These are phyloP conservation scores for Tetragnatha montana DNA, from an alignment of 2,888 invertebrate species.

Conservation along the genomic window DNA sequence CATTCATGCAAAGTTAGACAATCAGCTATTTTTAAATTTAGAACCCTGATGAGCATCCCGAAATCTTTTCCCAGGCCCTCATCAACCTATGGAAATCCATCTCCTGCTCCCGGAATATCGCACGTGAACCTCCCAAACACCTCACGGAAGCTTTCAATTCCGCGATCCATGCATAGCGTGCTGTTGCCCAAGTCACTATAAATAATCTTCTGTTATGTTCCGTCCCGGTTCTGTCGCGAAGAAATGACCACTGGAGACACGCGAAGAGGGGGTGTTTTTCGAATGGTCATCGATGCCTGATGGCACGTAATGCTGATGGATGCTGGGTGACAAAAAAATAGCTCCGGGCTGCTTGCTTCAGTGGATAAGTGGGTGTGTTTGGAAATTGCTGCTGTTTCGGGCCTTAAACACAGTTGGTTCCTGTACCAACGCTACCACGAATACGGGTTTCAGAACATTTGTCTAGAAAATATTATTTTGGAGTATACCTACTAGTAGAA, in stretches of 20 bases:
- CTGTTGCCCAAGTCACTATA: neutral
- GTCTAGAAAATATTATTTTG: too few species aligned
- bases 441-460: too few species aligned
- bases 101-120: too few species aligned
- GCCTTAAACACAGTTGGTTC: too few species aligned
- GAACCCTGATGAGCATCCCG: conserved; percentile 7
- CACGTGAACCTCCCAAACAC: too few species aligned
- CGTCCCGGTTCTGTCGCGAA: conserved; percentile 45
- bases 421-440: too few species aligned
- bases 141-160: too few species aligned
- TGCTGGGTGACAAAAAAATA: neutral
- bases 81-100: neutral
- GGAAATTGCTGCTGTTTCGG: neutral
- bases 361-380: neutral
- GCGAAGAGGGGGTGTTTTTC: neutral
- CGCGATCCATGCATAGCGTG: too few species aligned
- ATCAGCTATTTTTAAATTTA: too few species aligned
- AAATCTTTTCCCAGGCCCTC: conserved; percentile 1
- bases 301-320: neutral
- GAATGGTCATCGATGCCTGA: neutral
- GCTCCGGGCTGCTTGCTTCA: neutral
- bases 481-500: too few species aligned
- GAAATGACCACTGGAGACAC: neutral
- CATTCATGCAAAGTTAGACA: too few species aligned
- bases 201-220: conserved; percentile 48